phyloP scores from a whole-genome alignment of 1,140 invertebrate genomes.

The Saccostrea echinata region DNA sequence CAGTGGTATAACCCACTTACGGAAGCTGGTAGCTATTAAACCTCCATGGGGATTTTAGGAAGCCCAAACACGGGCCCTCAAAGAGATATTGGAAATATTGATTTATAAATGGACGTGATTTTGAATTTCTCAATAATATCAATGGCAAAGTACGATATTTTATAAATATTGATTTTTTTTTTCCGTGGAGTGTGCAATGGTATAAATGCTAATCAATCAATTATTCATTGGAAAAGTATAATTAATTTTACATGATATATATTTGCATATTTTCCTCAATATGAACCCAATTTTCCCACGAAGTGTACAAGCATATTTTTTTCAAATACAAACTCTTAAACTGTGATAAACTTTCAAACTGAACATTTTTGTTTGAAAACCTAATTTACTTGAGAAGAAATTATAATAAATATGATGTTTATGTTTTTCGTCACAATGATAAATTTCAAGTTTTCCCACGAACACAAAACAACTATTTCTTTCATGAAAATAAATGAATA shows the following conservation, averaged over 20 bases:
- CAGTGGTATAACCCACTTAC: neutral
- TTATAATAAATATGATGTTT: neutral
- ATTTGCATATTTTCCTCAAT: too few relatives aligned
- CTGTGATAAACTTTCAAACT: too few relatives aligned
- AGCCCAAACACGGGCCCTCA: neutral
- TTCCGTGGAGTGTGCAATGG: too few relatives aligned
- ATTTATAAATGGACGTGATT: conserved; percentile 28
- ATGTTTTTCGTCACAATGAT: too few relatives aligned
- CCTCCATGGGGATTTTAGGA: conserved; percentile 19
- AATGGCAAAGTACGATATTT: too few relatives aligned
- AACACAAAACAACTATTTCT: neutral
- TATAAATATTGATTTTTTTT: too few relatives aligned
- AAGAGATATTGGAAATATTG: conserved; percentile 27
- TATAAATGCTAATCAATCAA: too few relatives aligned
- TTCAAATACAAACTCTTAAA: too few relatives aligned
- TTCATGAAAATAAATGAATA: neutral
- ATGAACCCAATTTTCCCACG: too few relatives aligned
- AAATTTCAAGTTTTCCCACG: neutral
- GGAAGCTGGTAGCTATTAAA: conserved; percentile 24
- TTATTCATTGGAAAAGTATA: too few relatives aligned
- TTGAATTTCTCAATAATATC: neutral
- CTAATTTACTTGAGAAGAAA: neutral
- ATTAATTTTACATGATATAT: too few relatives aligned
- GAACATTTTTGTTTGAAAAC: neutral
- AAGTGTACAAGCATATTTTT: too few relatives aligned